Percentiles rank a stretch among this genome's conserved stretches.
Evolutionary conservation across 2,888 invertebrate genomes (phyloP).

Genomic region (Aphodius sticticus): DNA sequence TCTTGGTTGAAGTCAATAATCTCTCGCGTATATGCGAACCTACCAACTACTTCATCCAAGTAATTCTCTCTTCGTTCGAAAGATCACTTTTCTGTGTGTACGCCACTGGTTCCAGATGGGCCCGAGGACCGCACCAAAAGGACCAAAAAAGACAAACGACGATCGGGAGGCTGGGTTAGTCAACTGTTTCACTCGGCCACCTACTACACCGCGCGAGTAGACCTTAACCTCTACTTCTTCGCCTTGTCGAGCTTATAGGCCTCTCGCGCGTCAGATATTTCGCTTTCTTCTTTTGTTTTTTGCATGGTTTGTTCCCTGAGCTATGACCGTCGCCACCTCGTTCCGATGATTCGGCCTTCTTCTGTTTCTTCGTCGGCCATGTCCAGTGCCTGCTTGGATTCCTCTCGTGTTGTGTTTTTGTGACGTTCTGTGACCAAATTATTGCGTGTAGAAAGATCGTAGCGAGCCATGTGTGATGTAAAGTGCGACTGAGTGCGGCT

Average conservation of each 20-base stretch:
- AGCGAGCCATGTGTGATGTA: neutral
- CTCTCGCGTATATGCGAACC: too few relatives aligned
- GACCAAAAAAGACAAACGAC: constrained; percentile 41
- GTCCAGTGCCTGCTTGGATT: neutral
- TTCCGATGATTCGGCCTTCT: neutral
- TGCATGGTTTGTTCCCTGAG: neutral
- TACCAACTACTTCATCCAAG: too few relatives aligned
- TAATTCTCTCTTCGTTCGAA: too few relatives aligned
- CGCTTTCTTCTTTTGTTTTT: constrained; percentile 11
- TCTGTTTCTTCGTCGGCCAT: neutral
- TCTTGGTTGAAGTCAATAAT: too few relatives aligned
- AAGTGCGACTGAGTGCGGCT: neutral
- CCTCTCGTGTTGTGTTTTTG: neutral
- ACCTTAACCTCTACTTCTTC: constrained; percentile 34
- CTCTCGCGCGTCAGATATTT: neutral
- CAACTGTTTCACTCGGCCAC: constrained; percentile 51
- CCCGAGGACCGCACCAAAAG: constrained; percentile 51
- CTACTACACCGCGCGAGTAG: constrained; percentile 43
- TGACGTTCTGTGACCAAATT: neutral
- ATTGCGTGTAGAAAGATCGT: neutral
- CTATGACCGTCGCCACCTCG: neutral
- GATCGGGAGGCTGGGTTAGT: constrained; percentile 53
- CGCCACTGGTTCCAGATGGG: constrained; percentile 56
- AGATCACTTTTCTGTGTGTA: too few relatives aligned
- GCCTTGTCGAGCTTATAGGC: constrained; percentile 19